Base-by-base conservation (phyloP, 2,797 vertebrate species). In the Sebastes oblongus region DNA sequence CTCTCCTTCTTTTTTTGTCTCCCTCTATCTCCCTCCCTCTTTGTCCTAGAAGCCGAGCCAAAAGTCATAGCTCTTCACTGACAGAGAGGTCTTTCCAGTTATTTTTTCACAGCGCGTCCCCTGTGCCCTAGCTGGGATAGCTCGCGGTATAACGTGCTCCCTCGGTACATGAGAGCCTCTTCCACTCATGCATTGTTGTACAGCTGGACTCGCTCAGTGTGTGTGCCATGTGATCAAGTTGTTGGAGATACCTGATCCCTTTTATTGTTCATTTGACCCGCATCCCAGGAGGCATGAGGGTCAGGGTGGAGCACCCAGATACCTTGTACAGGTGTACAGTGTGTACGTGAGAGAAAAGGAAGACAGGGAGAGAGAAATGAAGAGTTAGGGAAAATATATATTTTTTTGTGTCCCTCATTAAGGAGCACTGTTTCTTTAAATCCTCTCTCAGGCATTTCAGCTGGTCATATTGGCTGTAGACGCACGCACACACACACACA, bases 31-130 rank as follows among this genome's bases (percentile, higher is more conserved):
- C 77, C 67, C 32, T 55, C 75, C 24, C 52, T 59, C 77, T 84
- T 83, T 91, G 90, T 84, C 82, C 85, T 79, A 83, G 83, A 90
- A 88, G 83, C 84, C 2, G 73, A 90, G 93, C 94, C 95, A 95
- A 88, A 88, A 94, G 90, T 90, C 88, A 82, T 93, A 94, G 93
- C 89, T 95, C 93, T 94, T 93, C 30, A 81, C 91, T 94, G 92
- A 92, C 94, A 91, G 88, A 91, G 89, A 93, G 87, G 91, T 91
- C 90, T 93, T 89, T 94, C 88, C 92, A 92, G 92, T 93, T 93
- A 90, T 94, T 93, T 93, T 93, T 93, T 50, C 86, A 87, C 85
- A 86, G 85, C 72, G 50, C 55, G 84, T 90, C 91, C 90, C 86
- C 78, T 78, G 86, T 87, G 90, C 88, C 85, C 84, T 85, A 24